Percentiles rank a stretch among this genome's conserved stretches.
Conservation (phyloP, 2,888 invertebrate species). For the Hyles lineata region DNA sequence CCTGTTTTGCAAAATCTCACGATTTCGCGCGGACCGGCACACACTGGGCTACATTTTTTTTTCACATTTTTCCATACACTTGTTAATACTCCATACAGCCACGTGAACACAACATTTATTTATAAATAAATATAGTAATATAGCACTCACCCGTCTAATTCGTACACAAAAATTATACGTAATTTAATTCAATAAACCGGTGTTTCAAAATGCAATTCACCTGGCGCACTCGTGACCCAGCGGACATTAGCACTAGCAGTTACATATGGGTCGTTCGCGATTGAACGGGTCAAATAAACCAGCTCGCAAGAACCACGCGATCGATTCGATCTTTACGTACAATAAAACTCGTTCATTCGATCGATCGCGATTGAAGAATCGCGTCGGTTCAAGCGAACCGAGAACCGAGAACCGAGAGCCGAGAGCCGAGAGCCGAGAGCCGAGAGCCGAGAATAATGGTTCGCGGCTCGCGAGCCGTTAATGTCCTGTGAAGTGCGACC, state of each 20-base stretch:
- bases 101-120: constrained; percentile 30
- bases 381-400: no score
- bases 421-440: no score
- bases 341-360: no score
- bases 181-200: constrained; percentile 49
- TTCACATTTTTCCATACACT: constrained; percentile 42
- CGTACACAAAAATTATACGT: constrained; percentile 30
- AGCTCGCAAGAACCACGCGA: no score
- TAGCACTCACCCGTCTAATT: constrained; percentile 42
- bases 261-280: no score
- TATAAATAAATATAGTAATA: constrained; percentile 25
- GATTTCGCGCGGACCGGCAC: constrained; percentile 58
- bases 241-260: constrained; percentile 76
- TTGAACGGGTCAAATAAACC: no score
- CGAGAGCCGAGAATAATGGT: no score
- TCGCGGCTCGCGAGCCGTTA: no score
- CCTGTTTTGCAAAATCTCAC: constrained; percentile 74
- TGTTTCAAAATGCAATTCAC: constrained; percentile 54
- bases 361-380: no score
- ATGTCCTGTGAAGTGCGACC: no score
- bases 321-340: no score
- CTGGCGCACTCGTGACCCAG: constrained; percentile 72
- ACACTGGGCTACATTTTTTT: constrained; percentile 55
- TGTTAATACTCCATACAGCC: constrained; percentile 29
- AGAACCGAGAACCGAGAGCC: no score